Evolutionary conservation across 2,888 invertebrate genomes (phyloP), one percentile per base, ranked within the genome.

Genomic region (Drosophila incognita): DNA sequence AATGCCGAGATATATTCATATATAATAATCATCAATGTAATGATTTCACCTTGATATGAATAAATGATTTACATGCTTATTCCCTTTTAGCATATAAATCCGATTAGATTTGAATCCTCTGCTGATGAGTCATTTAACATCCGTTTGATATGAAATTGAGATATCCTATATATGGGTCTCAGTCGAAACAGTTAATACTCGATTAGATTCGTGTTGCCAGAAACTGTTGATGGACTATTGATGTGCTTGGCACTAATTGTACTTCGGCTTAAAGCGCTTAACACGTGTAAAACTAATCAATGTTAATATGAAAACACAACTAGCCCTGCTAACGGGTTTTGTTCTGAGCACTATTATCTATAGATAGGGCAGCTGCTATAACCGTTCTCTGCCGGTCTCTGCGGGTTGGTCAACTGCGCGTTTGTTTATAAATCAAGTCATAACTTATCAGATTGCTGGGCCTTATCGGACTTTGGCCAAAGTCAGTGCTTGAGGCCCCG

Each of bases 381-480:
- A 1, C 40, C 40, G 21, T 48, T 27, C 8, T 1, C 13, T 24
- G 15, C 4, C 27, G 53, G n/a, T 13, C 40, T 35, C 31, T 24
- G 15, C 11, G 3, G 2, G 15, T 15, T 46, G 56, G 60, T 61
- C 74, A 65, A 65, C 54, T 54, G 13, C 36, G 36, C 11, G 21
- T 53, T 57, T 69, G 61, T 75, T 74, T 74, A 59, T 70, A 65
- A 80, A 64, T 70, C 63, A 76, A 59, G 51, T 60, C 53, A 56
- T 35, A 18, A 67, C 61, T 64, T 79, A 79, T 80, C 76, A 62
- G 60, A 63, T 77, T 49, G 40, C 48, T 35, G 38, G 35, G 46
- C 36, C 77, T 81, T 85, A 81, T 83, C 82, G 71, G 56, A 71
- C 67, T 74, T 71, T 76, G 77, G 77, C 56, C 81, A 81, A 85